Conservation (phyloP, 2,113 vertebrate genomes). For the Mesitornis unicolor region DNA sequence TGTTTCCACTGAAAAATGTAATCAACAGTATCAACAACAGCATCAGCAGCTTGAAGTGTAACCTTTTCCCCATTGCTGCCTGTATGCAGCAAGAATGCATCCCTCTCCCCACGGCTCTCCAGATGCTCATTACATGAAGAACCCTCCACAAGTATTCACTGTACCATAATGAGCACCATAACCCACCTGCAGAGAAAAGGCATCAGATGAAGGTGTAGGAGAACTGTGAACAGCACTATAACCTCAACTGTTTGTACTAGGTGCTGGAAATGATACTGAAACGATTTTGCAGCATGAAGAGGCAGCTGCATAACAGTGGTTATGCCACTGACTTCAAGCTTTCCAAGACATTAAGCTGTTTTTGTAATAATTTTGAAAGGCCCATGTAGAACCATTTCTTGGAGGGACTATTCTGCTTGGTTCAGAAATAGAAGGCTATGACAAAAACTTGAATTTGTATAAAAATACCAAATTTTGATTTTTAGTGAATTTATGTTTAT, state of each 20-base stretch:
- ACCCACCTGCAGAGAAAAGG: background rate
- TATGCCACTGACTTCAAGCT: background rate
- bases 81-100: background rate
- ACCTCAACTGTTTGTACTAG: background rate
- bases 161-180: background rate
- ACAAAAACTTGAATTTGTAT: background rate
- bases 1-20: background rate
- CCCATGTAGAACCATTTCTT: background rate
- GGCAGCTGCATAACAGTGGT: background rate
- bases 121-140: background rate
- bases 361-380: background rate
- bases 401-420: background rate
- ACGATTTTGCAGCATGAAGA: background rate
- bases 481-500: background rate
- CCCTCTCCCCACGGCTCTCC: background rate
- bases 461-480: background rate
- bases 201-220: background rate
- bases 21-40: background rate
- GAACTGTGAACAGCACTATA: background rate
- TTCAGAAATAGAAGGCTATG: background rate
- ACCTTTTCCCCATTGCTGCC: accelerated
- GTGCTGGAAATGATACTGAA: background rate
- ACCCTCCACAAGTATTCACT: background rate
- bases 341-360: background rate
- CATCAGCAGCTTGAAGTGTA: background rate